Evolutionary conservation across 1,140 invertebrate species (phyloP).

Genomic region (Trinorchestia longiramus): DNA sequence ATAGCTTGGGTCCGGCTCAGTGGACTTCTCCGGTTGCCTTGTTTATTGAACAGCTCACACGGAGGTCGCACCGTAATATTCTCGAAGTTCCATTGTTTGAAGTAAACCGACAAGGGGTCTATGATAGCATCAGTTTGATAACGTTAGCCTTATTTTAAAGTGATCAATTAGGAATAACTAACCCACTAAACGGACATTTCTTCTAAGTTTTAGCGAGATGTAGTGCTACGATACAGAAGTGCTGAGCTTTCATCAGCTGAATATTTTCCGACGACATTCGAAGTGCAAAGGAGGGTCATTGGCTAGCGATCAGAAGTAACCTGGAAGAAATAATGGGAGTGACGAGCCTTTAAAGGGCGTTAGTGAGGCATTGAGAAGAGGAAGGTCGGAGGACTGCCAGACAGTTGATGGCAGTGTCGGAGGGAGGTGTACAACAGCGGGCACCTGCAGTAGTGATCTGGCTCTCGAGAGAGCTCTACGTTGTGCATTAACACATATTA

Average conservation of each 20-base stretch:
- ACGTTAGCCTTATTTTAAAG: neutral
- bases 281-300: neutral
- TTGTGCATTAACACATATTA: neutral
- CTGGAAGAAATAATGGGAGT: neutral
- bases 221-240: neutral
- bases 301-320: neutral
- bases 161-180: neutral
- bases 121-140: neutral
- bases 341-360: neutral
- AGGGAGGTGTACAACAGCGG: neutral
- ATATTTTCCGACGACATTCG: neutral
- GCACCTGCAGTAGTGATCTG: neutral
- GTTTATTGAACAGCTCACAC: neutral
- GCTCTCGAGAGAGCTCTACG: neutral
- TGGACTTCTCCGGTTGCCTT: neutral
- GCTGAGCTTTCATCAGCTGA: neutral
- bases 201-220: neutral
- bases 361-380: constrained; percentile 12
- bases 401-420: constrained; percentile 19
- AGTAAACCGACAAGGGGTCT: neutral
- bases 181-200: neutral
- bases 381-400: neutral
- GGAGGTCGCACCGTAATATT: neutral
- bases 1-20: neutral
- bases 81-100: neutral